Percentiles rank a stretch among this genome's conserved stretches.
These are phyloP conservation scores for Sterrhoptilus dennistouni DNA, from an alignment of 2,113 vertebrate species.

Conservation along the genomic window DNA sequence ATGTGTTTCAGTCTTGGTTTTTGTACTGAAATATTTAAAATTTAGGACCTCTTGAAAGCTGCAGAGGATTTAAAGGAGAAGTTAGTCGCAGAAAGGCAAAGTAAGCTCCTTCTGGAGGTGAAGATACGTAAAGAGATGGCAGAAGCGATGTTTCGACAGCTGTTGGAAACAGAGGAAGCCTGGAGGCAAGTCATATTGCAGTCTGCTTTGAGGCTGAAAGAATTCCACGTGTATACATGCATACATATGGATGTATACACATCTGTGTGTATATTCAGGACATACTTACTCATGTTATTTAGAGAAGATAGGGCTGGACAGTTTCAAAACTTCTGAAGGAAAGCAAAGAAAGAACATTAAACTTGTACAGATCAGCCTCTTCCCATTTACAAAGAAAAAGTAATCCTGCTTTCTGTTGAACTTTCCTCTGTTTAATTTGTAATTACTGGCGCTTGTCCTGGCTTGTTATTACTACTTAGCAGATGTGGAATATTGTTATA, in stretches of 20 bases:
- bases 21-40: background rate
- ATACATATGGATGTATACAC: background rate
- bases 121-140: slow-evolving; percentile 91
- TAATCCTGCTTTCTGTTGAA: background rate
- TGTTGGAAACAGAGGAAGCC: slow-evolving; percentile 83
- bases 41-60: slow-evolving; percentile 75
- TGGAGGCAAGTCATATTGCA: slow-evolving; percentile 67
- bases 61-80: slow-evolving; percentile 78
- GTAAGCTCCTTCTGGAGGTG: slow-evolving; percentile 83
- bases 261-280: background rate
- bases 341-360: background rate
- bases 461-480: background rate
- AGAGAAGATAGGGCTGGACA: background rate
- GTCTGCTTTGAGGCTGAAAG: background rate
- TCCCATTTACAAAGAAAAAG: background rate
- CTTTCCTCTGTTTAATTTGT: background rate
- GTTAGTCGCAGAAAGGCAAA: slow-evolving; percentile 77
- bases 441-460: background rate
- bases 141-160: slow-evolving; percentile 83
- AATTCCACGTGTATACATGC: background rate
- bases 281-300: background rate
- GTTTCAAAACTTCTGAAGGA: background rate
- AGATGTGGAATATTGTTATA: background rate
- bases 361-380: background rate
- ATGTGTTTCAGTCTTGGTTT: background rate